A percentile compares a stretch with the other conserved stretches of the same genome.
phyloP scores from a whole-genome alignment of 2,888 invertebrate genomes.

The Lingula anatina region DNA sequence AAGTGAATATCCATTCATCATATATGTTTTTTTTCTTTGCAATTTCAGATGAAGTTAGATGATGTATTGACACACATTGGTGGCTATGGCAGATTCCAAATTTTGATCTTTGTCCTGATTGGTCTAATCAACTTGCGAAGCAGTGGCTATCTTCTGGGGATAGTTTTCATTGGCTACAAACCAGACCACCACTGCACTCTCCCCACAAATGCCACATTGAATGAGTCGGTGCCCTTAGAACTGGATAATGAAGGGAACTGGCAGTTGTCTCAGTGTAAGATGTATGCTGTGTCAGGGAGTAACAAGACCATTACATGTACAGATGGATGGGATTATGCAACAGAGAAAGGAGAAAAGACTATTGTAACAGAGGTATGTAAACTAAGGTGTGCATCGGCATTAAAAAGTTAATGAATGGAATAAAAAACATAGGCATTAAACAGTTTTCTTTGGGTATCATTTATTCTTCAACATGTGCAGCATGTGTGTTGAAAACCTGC shows the following conservation, averaged over 20 bases:
- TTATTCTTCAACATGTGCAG: too few species aligned
- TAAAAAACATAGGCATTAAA: too few species aligned
- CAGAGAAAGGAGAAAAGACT: conserved; percentile 21
- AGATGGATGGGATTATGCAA: conserved; percentile 24
- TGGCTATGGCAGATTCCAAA: conserved; percentile 20
- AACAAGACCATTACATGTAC: conserved; percentile 17
- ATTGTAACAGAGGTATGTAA: conserved; percentile 26
- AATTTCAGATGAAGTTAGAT: conserved; percentile 18
- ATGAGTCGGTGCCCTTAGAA: conserved; percentile 2
- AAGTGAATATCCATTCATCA: too few species aligned
- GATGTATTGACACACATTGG: conserved; percentile 17
- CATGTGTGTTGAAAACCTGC: too few species aligned
- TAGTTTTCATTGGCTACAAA: conserved; percentile 13
- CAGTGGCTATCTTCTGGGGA: conserved; percentile 31
- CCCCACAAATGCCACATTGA: conserved; percentile 3
- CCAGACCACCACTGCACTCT: conserved; percentile 23
- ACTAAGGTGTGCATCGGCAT: too few species aligned
- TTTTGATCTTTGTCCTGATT: conserved; percentile 18
- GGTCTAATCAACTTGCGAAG: conserved; percentile 30
- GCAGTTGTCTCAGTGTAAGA: conserved; percentile 8
- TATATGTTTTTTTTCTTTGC: too few species aligned
- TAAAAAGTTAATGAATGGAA: too few species aligned
- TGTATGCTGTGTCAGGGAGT: conserved; percentile 10
- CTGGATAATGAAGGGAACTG: conserved; percentile 4
- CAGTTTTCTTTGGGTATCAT: too few species aligned